Evolutionary conservation across 2,113 vertebrate species (phyloP).

Genomic region (Rhineura floridana): DNA sequence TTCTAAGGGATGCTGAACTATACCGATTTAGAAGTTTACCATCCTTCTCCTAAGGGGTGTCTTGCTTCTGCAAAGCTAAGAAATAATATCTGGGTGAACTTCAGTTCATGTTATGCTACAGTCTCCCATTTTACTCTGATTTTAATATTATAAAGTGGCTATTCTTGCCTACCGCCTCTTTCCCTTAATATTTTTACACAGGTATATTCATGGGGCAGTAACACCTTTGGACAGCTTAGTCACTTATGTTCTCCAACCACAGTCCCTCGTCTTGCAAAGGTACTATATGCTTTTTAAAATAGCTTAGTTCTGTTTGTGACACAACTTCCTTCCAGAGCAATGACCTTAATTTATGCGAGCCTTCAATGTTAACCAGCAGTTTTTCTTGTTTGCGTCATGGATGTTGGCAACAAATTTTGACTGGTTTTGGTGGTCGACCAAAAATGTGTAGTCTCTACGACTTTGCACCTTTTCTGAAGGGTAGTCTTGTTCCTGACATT

Average conservation of each 20-base stretch:
- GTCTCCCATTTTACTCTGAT: neutral
- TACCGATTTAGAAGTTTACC: neutral
- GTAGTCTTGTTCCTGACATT: neutral
- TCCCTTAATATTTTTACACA: conserved; percentile 63
- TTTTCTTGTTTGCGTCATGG: neutral
- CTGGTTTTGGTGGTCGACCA: neutral
- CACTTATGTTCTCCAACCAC: conserved; percentile 89
- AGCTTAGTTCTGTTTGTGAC: neutral
- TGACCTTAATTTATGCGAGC: neutral
- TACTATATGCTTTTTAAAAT: conserved; percentile 58
- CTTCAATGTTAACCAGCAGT: neutral
- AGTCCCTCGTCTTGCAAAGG: conserved; percentile 90
- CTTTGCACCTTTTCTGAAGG: neutral
- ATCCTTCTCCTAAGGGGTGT: neutral
- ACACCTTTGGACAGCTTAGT: conserved; percentile 90
- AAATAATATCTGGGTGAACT: neutral
- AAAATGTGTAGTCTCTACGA: neutral
- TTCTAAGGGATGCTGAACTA: neutral
- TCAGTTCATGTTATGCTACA: too few relatives aligned
- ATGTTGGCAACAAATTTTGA: neutral
- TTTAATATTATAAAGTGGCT: neutral
- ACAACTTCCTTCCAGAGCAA: conserved; percentile 3
- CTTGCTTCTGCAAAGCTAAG: neutral
- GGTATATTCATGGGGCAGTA: conserved; percentile 96
- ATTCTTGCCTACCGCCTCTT: neutral